These are phyloP conservation scores for Pluvialis apricaria DNA, from an alignment of 2,113 vertebrate species.

Conservation along the genomic window DNA sequence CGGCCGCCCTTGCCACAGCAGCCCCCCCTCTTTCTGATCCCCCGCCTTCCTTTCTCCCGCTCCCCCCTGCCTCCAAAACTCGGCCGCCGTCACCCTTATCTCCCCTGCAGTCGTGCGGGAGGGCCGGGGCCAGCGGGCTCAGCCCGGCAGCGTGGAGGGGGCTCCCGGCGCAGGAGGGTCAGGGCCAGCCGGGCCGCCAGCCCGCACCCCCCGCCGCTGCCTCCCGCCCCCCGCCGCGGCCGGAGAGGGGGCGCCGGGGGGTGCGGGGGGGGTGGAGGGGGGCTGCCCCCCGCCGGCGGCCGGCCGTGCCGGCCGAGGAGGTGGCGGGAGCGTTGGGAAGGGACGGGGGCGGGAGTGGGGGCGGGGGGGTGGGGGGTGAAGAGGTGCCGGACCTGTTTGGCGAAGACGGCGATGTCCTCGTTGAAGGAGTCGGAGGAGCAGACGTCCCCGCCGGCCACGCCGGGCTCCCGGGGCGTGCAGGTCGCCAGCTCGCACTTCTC, in stretches of 20 bases:
- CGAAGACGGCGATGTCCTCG: slow-evolving; percentile 96
- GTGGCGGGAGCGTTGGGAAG: no score
- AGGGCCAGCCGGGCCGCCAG: no score
- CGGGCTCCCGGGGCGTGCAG: slow-evolving; percentile 96
- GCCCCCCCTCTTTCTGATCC: neutral
- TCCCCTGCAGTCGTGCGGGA: neutral
- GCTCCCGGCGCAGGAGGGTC: neutral
- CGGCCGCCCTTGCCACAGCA: neutral
- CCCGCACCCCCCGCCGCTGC: no score
- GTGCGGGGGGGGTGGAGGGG: no score
- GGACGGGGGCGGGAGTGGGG: no score
- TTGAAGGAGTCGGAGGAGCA: slow-evolving; percentile 97
- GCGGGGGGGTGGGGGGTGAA: no score
- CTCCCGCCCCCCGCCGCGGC: no score
- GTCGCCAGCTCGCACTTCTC: slow-evolving; percentile 99
- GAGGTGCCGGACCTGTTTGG: slow-evolving; percentile 83
- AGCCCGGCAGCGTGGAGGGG: neutral
- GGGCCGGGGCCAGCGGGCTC: neutral
- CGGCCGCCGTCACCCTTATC: neutral
- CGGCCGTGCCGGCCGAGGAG: no score
- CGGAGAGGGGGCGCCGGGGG: no score
- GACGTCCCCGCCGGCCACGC: slow-evolving; percentile 92
- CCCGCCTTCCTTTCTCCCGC: neutral
- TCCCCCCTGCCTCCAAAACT: neutral
- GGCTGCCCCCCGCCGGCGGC: no score